Base-by-base conservation (phyloP, 2,888 invertebrate genomes). In the Myathropa florea region DNA sequence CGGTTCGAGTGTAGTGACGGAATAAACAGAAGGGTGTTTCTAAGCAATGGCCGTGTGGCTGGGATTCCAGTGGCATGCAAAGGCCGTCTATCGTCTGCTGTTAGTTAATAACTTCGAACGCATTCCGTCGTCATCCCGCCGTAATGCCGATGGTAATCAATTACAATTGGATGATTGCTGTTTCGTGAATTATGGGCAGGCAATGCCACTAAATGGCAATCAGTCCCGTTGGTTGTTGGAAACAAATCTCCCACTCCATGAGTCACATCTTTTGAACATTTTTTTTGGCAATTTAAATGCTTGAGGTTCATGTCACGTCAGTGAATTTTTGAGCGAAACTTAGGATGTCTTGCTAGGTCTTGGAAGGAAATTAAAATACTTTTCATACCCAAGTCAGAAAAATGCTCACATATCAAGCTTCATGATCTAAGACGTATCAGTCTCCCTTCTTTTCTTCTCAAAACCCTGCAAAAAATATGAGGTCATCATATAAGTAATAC, bases 1-100 rank as follows among this genome's bases (percentile, higher is more conserved):
- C 24, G 7, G 24, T 70, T 60, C 14, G 33, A 2, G 10, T 55
- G 71, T 70, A 39, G 76, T 33, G 63, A 76, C 59, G 68, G 60
- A 39, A 77, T 83, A 87, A 83, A 87, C 83, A 83, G 76, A 80
- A 65, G 87, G 87, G 87, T 80, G 87, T 87, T 83, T 65, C 87
- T 70, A 83, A 65, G 87, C 87, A 77, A 87, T 87, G n/a, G 53
- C 61, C 46, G 21, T 30, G 10, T 59, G 68, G 61, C 82, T 85
- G 53, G 55, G 70, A 39, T 60, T 57, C 12, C 10, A 12, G 26
- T 30, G 70, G 67, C 86, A 86, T 83, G 86, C 86, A 71, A 83
- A 57, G 72, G 78, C 65, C 23, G 78, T 18, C 53, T 30, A 2
- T 39, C 64, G 67, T 78, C 67, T 60, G 57, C 4, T 2, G n/a